Base-by-base conservation (phyloP, 1,140 invertebrate species). In the Cotesia chilonis region DNA sequence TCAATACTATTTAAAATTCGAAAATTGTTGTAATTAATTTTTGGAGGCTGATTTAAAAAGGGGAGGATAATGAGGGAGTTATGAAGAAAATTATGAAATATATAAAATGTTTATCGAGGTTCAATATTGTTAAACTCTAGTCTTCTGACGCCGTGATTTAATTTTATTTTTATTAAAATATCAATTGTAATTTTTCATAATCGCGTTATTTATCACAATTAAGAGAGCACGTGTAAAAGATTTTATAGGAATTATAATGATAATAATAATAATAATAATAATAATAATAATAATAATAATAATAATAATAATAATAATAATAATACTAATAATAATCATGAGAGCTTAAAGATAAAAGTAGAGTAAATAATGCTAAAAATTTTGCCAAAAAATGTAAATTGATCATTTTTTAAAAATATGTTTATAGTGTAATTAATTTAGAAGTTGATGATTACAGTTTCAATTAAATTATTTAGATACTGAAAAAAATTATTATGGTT, bases 71-170 rank as follows among this genome's bases (percentile, higher is more conserved):
- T 61, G 17, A 74, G 59, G 38, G 65, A 61, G 60, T 47, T 64
- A 59, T 38, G 59, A 63, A 68, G 75, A 51, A 77, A 73, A 75
- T 74, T 75, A 78, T 78, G 72, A 76, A 74, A 78, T 74, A 72
- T 80, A 78, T 80, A 73, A 81, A 66, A 80, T 78, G 74, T 82
- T 82, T 79, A 81, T 80, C 76, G 75, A 75, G 75, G 78, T 78
- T 78, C 79, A 78, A 79, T 73, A 76, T 82, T 82, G 78, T 81
- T 80, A 71, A 75, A 75, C 65, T 73, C 75, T 74, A 72, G 74
- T 75, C 74, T 70, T 73, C 71, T 75, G 71, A 75, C 68, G 59
- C 68, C 55, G 71, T 75, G 71, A 72, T 75, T 73, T 28, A 75
- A 52, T 75, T 72, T 75, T 70, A 72, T 72, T 70, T 75, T 75